These are phyloP conservation scores for Scomber japonicus DNA, from an alignment of 2,113 vertebrate genomes.

Conservation along the genomic window DNA sequence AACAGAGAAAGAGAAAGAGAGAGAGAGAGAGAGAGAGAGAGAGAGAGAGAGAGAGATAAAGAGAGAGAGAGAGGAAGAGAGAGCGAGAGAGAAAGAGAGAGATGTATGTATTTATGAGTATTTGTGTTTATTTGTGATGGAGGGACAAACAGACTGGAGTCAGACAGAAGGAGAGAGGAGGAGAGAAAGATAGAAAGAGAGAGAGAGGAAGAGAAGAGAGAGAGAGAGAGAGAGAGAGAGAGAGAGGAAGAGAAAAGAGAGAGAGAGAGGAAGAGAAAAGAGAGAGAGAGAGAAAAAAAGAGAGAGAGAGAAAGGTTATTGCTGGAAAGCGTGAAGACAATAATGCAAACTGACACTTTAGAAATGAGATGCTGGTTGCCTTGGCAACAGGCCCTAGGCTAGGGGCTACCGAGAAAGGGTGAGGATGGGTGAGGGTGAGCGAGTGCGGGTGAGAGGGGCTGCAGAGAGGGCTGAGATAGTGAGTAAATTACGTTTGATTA, in stretches of 20 bases:
- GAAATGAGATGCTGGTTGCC: slow-evolving; percentile 99
- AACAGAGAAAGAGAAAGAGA: background rate
- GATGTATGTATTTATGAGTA: slow-evolving; percentile 18
- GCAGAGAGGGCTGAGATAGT: slow-evolving; percentile 91
- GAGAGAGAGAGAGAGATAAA: background rate
- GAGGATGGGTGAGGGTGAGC: slow-evolving; percentile 68
- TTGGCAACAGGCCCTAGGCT: slow-evolving; percentile 95
- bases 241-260: too few relatives aligned
- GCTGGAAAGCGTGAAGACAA: slow-evolving; percentile 98
- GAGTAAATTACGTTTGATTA: slow-evolving; percentile 99
- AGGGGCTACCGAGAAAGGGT: slow-evolving; percentile 89
- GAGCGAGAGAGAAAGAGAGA: background rate
- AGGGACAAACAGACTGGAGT: slow-evolving; percentile 36
- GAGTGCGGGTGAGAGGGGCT: slow-evolving; percentile 78
- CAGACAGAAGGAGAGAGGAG: slow-evolving; percentile 51
- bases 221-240: too few relatives aligned
- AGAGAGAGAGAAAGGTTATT: slow-evolving; percentile 87
- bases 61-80: background rate
- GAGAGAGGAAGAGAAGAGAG: too few relatives aligned
- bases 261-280: too few relatives aligned
- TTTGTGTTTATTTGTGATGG: slow-evolving; percentile 37
- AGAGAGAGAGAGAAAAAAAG: too few relatives aligned
- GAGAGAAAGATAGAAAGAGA: slow-evolving; percentile 42
- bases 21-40: background rate
- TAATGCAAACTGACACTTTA: slow-evolving; percentile 99